Conservation (phyloP, 2,113 vertebrate species). For the Cercocebus atys region DNA sequence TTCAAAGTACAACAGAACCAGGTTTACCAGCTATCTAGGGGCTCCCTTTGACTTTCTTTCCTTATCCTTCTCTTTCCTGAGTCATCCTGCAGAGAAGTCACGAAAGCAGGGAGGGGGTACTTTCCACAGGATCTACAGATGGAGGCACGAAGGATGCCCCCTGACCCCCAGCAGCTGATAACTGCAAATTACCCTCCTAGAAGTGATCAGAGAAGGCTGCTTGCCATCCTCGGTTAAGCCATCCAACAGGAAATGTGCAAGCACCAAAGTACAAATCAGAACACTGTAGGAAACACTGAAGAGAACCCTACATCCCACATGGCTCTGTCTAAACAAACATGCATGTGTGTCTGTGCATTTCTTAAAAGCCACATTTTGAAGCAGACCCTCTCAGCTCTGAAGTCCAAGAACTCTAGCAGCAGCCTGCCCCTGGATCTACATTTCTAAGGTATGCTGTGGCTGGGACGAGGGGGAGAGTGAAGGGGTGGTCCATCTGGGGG, state of each 20-base stretch:
- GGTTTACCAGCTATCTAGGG: not conserved
- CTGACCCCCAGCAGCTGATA: not conserved
- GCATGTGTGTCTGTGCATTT: not conserved
- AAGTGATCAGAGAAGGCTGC: not conserved
- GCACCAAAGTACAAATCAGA: not conserved
- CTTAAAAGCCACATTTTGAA: not conserved
- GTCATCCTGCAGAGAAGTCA: not conserved
- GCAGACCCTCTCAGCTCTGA: not conserved
- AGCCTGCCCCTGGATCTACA: not conserved
- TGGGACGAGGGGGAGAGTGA: not conserved
- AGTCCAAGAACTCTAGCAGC: not conserved
- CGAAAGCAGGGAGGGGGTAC: too few relatives aligned
- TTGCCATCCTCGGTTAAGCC: not conserved
- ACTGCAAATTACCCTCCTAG: not conserved
- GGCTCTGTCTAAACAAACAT: constrained; percentile 7
- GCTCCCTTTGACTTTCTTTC: not conserved
- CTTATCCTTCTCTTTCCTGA: not conserved
- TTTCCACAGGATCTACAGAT: not conserved
- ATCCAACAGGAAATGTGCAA: not conserved
- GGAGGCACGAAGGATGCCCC: not conserved
- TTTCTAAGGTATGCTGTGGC: not conserved
- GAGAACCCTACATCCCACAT: not conserved
- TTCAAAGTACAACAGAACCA: not conserved
- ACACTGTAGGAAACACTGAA: not conserved
- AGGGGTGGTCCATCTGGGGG: constrained; percentile 64